Base-by-base conservation (phyloP, 2,797 vertebrate genomes). In the Notoglanidium macrostoma region DNA sequence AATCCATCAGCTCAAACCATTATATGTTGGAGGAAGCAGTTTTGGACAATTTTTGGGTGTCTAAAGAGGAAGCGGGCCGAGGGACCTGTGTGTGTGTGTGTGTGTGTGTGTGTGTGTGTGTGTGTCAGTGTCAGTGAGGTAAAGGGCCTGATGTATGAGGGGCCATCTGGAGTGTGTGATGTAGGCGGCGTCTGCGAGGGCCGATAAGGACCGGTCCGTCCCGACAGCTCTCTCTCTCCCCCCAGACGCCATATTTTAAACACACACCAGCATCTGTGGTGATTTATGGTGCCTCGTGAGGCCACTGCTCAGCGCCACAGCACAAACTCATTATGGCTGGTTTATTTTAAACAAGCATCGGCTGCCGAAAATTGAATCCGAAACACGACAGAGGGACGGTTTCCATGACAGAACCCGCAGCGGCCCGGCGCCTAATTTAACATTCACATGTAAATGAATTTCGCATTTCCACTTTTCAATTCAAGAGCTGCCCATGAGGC, bases 221-320 rank as follows among this genome's bases (percentile, higher is more conserved):
- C 78, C 84, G 83, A 87, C 82, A 83, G 88, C 89, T 87, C 86
- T 88, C 86, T 89, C 61, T 54, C 80, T 32, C 80, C n/a, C 81
- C 85, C 72, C 79, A 89, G 88, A 91, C 79, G 61, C 87, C 87
- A 91, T 89, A 91, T 88, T 91, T 91, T 89, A 91, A 90, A 90
- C 87, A 81, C 87, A 89, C 90, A 74, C 86, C 81, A 83, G 85
- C 83, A 86, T 90, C 84, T 79, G 63, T 68, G 14, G 78, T 90
- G 89, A 91, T 90, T 92, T 90, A 90, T 90, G 86, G 85, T 80
- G 81, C 83, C 88, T 91, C 85, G 87, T 85, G 89, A 89, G 89
- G 85, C 88, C 83, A 84, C 88, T 83, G 67, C 86, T 89, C 91
- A 89, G 88, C 51, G 79, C 87, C 89, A 83, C 61, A 40, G 72